Evolutionary conservation across 2,888 invertebrate genomes (phyloP).

Genomic region (Frankliniella intonsa): DNA sequence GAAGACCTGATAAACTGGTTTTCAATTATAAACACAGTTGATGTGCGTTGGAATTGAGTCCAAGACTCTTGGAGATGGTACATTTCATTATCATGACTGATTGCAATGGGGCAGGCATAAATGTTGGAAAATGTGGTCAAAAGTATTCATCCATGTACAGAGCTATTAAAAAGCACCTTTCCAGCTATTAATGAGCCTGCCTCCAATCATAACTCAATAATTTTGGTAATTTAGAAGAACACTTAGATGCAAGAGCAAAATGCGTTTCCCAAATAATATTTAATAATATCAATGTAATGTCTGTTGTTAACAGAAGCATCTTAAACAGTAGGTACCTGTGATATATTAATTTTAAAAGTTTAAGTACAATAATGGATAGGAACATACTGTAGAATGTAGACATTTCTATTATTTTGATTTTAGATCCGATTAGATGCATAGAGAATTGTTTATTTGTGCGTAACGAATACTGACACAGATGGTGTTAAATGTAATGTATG

Average conservation of each 20-base stretch:
- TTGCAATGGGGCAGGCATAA: not conserved
- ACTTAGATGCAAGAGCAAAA: not conserved
- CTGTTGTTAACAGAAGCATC: conserved; percentile 14
- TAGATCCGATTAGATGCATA: not conserved
- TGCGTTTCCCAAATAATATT: conserved; percentile 15
- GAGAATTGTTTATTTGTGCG: conserved; percentile 1
- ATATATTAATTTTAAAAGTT: conserved; percentile 31
- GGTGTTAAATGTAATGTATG: not conserved
- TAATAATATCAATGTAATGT: conserved; percentile 25
- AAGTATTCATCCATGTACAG: not conserved
- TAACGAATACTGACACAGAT: not conserved
- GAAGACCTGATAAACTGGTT: no score
- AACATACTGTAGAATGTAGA: not conserved
- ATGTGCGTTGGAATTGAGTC: no score
- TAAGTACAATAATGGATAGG: conserved; percentile 21
- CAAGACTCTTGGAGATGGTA: not conserved
- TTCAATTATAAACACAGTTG: no score
- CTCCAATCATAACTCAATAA: not conserved
- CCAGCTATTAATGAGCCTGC: not conserved
- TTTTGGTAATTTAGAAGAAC: conserved; percentile 6
- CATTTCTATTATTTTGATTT: not conserved
- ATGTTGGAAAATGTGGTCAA: not conserved
- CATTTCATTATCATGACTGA: not conserved
- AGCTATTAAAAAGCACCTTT: not conserved
- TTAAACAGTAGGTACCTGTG: conserved; percentile 36